Evolutionary conservation across 2,888 invertebrate genomes (phyloP), one percentile per base, ranked within the genome.

Genomic region (Margaritifera margaritifera): DNA sequence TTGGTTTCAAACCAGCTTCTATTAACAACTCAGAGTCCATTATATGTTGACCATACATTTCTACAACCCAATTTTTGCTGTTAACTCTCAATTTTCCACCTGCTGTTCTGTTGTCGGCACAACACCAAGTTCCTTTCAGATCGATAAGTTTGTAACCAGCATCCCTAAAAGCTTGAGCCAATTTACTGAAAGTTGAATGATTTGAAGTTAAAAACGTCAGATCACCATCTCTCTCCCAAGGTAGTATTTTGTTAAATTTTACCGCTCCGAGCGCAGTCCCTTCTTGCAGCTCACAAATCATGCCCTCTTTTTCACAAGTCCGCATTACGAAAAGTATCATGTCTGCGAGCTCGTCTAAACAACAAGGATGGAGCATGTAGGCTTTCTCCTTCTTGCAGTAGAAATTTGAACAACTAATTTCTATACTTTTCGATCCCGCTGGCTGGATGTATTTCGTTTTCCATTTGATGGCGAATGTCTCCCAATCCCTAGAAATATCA

Each of bases 151-250:
- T 20, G 31, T 79, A 78, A 6, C 78, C 79, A 20, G 68, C 60
- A 22, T 58, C 54, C 15, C n/a, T 53, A 60, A 83, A 80, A 55
- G n/a, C 31, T n/a, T 20, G 20, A 31, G 50, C 42, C 31, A 75
- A 61, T 18, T 64, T 72, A 19, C 56, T 60, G 27, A 84, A 71
- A 53, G 83, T 79, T 20, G 81, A 74, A 66, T 75, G 79, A 60
- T 82, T 82, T 20, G 69, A 64, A 8, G 80, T 68, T 2, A 78
- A 68, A 64, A 82, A 83, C 15, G 77, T 69, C 5, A 87, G 71
- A 70, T 88, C 87, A 22, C 80, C 86, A 74, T 88, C 88, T 20
- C 83, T 66, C 71, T 87, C 88, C 89, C 89, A 89, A 8, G 88
- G 88, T 25, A 88, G 74, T 61, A 84, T 77, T 62, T 81, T 84